These are phyloP conservation scores for Coelopa frigida DNA, from an alignment of 1,140 invertebrate genomes.

Conservation along the genomic window DNA sequence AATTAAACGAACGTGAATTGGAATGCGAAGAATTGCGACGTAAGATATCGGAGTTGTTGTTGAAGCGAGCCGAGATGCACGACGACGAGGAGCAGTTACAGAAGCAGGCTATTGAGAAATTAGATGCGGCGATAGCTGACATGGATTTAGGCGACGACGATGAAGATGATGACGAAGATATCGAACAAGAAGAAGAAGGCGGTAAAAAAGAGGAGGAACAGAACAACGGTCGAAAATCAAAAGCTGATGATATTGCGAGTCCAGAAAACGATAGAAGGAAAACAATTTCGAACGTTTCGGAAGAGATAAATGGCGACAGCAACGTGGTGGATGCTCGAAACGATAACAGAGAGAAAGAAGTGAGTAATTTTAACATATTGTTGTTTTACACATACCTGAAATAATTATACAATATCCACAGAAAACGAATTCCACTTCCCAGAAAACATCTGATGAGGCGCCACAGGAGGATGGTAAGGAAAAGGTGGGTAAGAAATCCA, in stretches of 20 bases:
- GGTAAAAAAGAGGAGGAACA: conserved; percentile 6
- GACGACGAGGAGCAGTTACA: conserved; percentile 25
- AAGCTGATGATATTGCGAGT: too few relatives aligned
- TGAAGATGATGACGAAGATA: conserved; percentile 19
- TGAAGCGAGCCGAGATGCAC: conserved; percentile 4
- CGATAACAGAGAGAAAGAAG: not conserved
- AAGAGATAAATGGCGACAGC: not conserved
- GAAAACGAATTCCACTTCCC: too few relatives aligned
- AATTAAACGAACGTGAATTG: conserved; percentile 43
- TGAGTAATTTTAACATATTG: not conserved
- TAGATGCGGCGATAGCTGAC: conserved; percentile 23
- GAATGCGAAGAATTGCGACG: conserved; percentile 44
- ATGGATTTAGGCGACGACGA: conserved; percentile 20
- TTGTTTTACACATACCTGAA: not conserved
- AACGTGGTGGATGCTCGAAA: not conserved
- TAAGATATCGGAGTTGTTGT: conserved; percentile 12
- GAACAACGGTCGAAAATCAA: too few relatives aligned
- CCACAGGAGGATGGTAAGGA: conserved; percentile 22
- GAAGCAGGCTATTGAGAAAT: conserved; percentile 28
- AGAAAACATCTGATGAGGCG: too few relatives aligned
- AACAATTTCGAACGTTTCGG: too few relatives aligned
- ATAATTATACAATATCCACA: too few relatives aligned
- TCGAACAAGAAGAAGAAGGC: conserved; percentile 11
- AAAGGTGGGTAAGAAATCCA: conserved; percentile 26
- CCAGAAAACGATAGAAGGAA: too few relatives aligned